phyloP scores from a whole-genome alignment of 2,113 vertebrate species.

The Hippocampus abdominalis region DNA sequence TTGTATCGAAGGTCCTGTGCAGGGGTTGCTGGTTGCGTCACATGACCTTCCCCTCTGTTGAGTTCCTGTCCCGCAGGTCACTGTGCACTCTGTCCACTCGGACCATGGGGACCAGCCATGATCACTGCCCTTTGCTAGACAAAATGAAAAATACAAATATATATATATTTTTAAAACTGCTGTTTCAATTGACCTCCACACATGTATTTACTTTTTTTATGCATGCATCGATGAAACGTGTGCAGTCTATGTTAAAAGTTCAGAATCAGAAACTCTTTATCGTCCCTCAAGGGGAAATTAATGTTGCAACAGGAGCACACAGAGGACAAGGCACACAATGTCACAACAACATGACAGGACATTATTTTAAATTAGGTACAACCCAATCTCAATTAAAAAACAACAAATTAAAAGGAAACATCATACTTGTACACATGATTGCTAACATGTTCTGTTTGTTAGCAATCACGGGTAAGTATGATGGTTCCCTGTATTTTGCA shows the following conservation, averaged over 20 bases:
- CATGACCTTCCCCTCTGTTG: constrained; percentile 95
- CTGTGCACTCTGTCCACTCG: constrained; percentile 96
- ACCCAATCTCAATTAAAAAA: too few relatives aligned
- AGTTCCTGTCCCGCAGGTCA: constrained; percentile 91
- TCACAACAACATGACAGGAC: too few relatives aligned
- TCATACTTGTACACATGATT: too few relatives aligned
- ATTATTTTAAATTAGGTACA: too few relatives aligned
- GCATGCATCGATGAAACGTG: neutral
- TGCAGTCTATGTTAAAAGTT: too few relatives aligned
- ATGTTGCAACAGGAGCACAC: too few relatives aligned
- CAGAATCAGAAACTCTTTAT: neutral
- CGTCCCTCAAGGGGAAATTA: too few relatives aligned
- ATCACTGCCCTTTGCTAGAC: constrained; percentile 78
- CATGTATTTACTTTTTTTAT: neutral
- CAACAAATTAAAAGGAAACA: neutral
- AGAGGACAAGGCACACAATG: too few relatives aligned
- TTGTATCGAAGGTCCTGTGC: constrained; percentile 90
- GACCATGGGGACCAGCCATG: constrained; percentile 98
- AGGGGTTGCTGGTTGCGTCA: constrained; percentile 92
- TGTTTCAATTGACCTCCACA: neutral
- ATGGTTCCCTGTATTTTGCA: too few relatives aligned
- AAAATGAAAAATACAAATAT: constrained; percentile 3
- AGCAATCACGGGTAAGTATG: too few relatives aligned
- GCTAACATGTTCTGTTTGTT: too few relatives aligned
- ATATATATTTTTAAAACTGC: neutral